Evolutionary conservation across 2,888 invertebrate genomes (phyloP).

Genomic region (Ormyrus nitidulus): DNA sequence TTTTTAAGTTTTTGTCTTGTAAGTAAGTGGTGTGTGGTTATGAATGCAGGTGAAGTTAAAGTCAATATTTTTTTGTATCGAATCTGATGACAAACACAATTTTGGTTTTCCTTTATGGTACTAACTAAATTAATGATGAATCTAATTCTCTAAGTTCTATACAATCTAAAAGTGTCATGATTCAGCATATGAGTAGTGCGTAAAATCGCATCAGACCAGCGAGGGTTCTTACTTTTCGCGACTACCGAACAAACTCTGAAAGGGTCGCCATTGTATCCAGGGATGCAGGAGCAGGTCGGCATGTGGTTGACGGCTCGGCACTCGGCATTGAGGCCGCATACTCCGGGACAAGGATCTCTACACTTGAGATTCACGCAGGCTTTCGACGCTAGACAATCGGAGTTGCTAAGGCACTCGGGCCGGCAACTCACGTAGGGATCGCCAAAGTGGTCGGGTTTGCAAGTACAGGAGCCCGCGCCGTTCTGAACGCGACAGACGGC

Average conservation of each 20-base stretch:
- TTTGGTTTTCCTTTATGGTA: too few relatives aligned
- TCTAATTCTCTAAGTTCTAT: too few relatives aligned
- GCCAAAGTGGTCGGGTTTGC: conserved; percentile 80
- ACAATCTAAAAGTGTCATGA: too few relatives aligned
- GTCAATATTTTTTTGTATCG: too few relatives aligned
- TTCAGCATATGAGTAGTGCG: neutral
- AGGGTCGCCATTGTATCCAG: conserved; percentile 68
- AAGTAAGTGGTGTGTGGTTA: neutral
- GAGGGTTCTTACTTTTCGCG: conserved; percentile 26
- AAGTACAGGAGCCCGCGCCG: conserved; percentile 78
- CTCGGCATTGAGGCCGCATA: conserved; percentile 80
- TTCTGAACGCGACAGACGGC: conserved; percentile 78
- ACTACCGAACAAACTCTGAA: conserved; percentile 52
- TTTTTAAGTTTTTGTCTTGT: neutral
- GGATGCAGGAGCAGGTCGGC: conserved; percentile 73
- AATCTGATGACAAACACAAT: too few relatives aligned
- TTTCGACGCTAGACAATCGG: conserved; percentile 83
- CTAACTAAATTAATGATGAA: too few relatives aligned
- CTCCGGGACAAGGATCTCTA: conserved; percentile 81
- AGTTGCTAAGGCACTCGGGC: conserved; percentile 87
- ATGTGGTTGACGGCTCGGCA: conserved; percentile 75
- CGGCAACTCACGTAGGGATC: conserved; percentile 83
- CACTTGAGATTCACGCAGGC: conserved; percentile 87
- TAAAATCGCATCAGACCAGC: neutral
- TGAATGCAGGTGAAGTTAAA: neutral